phyloP scores from a whole-genome alignment of 2,113 vertebrate genomes.

The Prunella himalayana region DNA sequence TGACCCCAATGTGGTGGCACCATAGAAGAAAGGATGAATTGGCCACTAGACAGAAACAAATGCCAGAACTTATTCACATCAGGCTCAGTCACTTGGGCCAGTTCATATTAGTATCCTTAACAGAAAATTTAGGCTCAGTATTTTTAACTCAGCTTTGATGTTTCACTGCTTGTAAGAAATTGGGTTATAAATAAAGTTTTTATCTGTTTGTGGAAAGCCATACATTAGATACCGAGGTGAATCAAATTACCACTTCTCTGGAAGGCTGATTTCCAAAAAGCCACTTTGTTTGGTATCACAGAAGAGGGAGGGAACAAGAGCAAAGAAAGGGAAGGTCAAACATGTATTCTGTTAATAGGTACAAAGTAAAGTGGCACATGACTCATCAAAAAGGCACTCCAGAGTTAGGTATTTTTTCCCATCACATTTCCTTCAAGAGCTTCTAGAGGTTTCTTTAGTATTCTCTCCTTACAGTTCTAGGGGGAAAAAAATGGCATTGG shows the following conservation, averaged over 20 bases:
- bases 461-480: neutral
- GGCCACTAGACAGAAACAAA: neutral
- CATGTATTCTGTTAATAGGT: neutral
- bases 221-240: neutral
- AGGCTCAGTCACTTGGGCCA: neutral
- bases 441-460: neutral
- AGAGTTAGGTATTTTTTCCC: neutral
- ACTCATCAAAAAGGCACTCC: conserved; percentile 30
- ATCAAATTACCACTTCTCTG: neutral
- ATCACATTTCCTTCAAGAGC: conserved; percentile 5
- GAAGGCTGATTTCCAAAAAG: neutral
- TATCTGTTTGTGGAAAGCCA: neutral
- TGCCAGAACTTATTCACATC: neutral
- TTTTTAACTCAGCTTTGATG: neutral
- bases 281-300: neutral
- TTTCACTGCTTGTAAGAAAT: neutral
- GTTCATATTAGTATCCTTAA: neutral
- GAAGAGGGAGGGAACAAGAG: neutral
- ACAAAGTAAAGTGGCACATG: neutral
- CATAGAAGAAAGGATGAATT: neutral
- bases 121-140: neutral
- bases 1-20: neutral
- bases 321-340: conserved; percentile 27
- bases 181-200: neutral
- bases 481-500: neutral